Base-by-base conservation (phyloP, 2,888 invertebrate species). In the Dynastes hyllus region DNA sequence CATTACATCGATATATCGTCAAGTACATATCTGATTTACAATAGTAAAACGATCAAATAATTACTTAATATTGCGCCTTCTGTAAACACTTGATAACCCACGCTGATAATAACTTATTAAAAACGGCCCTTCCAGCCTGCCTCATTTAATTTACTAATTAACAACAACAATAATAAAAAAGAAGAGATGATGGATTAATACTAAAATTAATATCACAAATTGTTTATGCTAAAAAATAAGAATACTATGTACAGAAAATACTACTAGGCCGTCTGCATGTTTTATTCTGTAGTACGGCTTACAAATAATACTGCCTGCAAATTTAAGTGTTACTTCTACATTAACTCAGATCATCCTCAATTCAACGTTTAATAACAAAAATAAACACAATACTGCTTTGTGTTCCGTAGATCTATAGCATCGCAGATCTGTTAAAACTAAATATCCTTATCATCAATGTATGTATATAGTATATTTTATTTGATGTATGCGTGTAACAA, bases 181-280 rank as follows among this genome's bases (percentile, higher is more conserved):
- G 32, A 29, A 65, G 71, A 61, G 37, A 45, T 55, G 32, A 53
- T 77, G 16, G 16, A 61, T 58, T 81, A 83, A 81, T 81, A 82
- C 73, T 73, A 73, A 73, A 73, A 83, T 80, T 80, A 85, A 85
- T 85, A 85, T 85, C 85, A 85, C 85, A 85, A 84, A 82, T 85
- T 83, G 85, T 82, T 84, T 84, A 73, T 58, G 73, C 22, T 73
- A 73, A 40, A n/a, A 73, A 61, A 69, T 69, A 50, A 69, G 69
- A 69, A 69, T 69, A 69, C 69, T 69, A 69, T 69, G 16, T 69
- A 73, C 61, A 40, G 32, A 50, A 70, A 73, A 73, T 73, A 73
- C 73, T 73, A 58, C 37, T 58, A 58, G 58, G 73, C 58, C 45
- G 67, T 11, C 45, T 53, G 53, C 67, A 50, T 40, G 16, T 45